Conservation (phyloP, 2,113 vertebrate genomes). For the Protomyctophum bolini region DNA sequence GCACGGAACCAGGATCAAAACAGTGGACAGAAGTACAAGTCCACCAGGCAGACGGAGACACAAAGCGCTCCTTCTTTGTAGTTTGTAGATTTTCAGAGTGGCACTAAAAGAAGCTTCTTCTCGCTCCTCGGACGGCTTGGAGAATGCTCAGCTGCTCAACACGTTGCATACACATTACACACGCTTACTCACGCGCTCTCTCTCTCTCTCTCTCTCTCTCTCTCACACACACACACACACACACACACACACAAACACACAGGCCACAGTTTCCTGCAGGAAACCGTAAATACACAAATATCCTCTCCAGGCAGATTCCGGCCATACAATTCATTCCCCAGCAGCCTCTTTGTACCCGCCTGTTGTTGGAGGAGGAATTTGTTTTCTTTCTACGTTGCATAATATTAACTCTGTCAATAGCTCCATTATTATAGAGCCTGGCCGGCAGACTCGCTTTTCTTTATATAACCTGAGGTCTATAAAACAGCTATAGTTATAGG, state of each 20-base stretch:
- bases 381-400: conserved; percentile 47
- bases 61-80: not conserved
- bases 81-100: not conserved
- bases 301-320: conserved; percentile 65
- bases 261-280: conserved; percentile 85
- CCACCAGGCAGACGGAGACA: not conserved
- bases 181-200: conserved; percentile 52
- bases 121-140: not conserved
- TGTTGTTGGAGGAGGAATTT: conserved; percentile 53
- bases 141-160: conserved; percentile 57
- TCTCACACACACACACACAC: not conserved
- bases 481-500: too few species aligned
- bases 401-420: conserved; percentile 36
- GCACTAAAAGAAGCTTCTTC: not conserved
- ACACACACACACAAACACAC: conserved; percentile 32
- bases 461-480: too few species aligned
- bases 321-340: conserved; percentile 52
- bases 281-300: conserved; percentile 77
- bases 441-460: too few species aligned
- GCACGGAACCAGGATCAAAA: not conserved
- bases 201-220: conserved; percentile 1
- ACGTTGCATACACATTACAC: conserved; percentile 47
- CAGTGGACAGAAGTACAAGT: not conserved
- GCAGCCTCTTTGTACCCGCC: conserved; percentile 8
- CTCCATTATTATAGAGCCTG: too few species aligned